Percentiles rank a stretch among this genome's conserved stretches.
phyloP scores from a whole-genome alignment of 2,113 vertebrate species.

The Myrmophylax atrothorax region DNA sequence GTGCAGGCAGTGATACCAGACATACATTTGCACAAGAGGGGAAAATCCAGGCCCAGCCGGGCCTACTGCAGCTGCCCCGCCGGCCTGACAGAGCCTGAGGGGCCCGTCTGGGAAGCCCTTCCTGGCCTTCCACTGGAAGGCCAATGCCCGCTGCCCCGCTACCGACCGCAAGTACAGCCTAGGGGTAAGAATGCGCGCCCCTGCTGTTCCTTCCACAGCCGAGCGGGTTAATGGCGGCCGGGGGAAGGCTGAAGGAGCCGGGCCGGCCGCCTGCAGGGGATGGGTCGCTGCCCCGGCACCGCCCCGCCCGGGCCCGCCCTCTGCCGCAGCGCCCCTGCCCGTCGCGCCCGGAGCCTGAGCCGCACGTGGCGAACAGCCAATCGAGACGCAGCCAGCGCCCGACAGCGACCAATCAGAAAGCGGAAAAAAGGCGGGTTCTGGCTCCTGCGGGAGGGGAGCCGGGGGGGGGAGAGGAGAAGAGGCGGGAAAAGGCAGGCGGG shows the following conservation, averaged over 20 bases:
- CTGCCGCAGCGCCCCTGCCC: not conserved
- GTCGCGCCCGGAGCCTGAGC: not conserved
- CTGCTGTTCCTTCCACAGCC: not conserved
- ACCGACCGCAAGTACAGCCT: not conserved
- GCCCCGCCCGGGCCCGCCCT: not conserved
- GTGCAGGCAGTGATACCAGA: not conserved
- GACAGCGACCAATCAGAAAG: not conserved
- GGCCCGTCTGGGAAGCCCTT: not conserved
- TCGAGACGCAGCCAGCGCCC: not conserved
- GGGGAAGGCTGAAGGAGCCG: not conserved
- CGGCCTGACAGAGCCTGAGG: not conserved
- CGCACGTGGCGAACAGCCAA: slow-evolving; percentile 2
- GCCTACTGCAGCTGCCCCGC: not conserved
- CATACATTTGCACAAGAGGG: not conserved
- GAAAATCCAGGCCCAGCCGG: not conserved
- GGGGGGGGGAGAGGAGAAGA: not conserved
- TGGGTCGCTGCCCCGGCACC: accelerated
- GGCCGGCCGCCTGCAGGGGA: accelerated
- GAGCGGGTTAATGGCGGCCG: not conserved
- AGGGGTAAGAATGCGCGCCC: not conserved
- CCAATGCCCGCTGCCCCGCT: not conserved
- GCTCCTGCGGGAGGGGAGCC: no score
- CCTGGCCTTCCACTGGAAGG: not conserved
- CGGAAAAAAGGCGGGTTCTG: not conserved
- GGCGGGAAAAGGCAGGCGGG: not conserved